These are phyloP conservation scores for Odontocerum albicorne DNA, from an alignment of 2,888 invertebrate genomes.

Conservation along the genomic window DNA sequence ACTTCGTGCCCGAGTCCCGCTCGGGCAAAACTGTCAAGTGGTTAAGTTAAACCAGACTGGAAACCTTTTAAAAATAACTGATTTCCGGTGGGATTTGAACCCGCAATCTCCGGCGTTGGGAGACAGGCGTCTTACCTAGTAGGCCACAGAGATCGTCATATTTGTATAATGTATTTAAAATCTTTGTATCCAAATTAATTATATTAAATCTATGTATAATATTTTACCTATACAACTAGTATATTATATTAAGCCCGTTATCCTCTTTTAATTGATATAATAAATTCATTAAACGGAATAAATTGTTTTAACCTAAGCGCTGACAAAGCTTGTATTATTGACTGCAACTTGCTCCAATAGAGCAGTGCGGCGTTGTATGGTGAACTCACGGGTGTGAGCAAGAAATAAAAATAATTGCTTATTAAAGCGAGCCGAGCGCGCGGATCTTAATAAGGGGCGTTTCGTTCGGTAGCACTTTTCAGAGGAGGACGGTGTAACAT, in stretches of 20 bases:
- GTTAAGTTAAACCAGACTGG: no score
- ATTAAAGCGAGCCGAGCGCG: slow-evolving; percentile 35
- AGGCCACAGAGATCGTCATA: no score
- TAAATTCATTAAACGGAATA: slow-evolving; percentile 17
- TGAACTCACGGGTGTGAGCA: slow-evolving; percentile 6
- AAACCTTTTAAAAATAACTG: no score
- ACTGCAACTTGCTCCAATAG: slow-evolving; percentile 2
- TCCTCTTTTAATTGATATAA: slow-evolving; percentile 8
- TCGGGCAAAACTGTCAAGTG: no score
- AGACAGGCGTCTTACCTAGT: no score
- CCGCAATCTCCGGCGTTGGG: no score
- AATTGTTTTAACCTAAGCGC: slow-evolving; percentile 8
- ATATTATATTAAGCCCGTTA: neutral
- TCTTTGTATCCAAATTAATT: no score
- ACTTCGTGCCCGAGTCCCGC: no score
- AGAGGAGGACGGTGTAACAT: slow-evolving; percentile 16
- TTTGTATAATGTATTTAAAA: no score
- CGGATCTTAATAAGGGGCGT: slow-evolving; percentile 36
- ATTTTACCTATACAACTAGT: neutral
- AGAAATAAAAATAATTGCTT: slow-evolving; percentile 34
- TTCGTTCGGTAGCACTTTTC: slow-evolving; percentile 33
- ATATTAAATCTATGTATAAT: no score
- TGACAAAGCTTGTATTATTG: slow-evolving; percentile 16
- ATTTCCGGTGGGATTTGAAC: no score
- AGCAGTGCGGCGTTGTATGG: neutral